Percentiles rank a stretch among this genome's conserved stretches.
phyloP scores from a whole-genome alignment of 1,140 invertebrate genomes.

The Sitophilus oryzae region DNA sequence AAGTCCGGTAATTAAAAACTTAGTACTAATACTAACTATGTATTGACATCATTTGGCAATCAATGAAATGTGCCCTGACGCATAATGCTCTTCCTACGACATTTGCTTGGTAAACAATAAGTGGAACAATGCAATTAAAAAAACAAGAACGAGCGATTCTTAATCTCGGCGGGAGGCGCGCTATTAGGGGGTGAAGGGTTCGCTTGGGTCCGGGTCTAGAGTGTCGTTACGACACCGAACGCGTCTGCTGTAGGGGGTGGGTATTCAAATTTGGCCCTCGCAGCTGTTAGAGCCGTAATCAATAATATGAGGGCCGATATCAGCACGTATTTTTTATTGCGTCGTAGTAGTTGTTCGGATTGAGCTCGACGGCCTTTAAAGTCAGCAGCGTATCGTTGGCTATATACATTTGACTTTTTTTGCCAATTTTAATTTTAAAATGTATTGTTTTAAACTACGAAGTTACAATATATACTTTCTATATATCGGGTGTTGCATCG shows the following conservation, averaged over 20 bases:
- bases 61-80: no score
- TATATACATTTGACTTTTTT: no score
- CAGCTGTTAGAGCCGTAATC: neutral
- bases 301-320: neutral
- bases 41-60: neutral
- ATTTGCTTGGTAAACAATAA: neutral
- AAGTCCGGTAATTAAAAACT: no score
- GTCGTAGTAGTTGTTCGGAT: no score
- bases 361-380: no score
- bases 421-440: no score
- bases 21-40: no score
- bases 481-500: no score
- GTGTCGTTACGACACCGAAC: neutral
- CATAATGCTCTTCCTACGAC: no score
- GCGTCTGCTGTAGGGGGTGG: neutral
- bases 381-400: no score
- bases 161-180: slow-evolving; percentile 6
- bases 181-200: neutral
- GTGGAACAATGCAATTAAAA: neutral
- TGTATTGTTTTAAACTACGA: no score
- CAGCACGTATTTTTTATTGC: neutral
- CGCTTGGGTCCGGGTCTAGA: neutral
- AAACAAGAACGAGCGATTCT: neutral
- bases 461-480: no score
- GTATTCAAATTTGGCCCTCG: neutral